These are phyloP conservation scores for Strigamia crassipes DNA, from an alignment of 2,888 invertebrate genomes.

Conservation along the genomic window DNA sequence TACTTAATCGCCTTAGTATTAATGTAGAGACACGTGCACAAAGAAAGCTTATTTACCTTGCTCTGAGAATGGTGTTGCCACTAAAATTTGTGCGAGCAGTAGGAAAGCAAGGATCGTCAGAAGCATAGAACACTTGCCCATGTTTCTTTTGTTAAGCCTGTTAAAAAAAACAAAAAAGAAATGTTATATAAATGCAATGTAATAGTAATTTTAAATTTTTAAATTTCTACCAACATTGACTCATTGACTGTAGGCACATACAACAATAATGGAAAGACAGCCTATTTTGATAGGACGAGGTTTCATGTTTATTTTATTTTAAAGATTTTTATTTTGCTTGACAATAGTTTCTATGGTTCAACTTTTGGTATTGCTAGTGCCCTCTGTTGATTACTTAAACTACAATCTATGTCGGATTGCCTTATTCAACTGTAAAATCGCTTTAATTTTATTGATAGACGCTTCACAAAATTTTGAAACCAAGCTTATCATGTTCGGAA, in stretches of 20 bases:
- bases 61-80: neutral
- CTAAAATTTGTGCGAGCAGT: constrained; percentile 27
- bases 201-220: neutral
- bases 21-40: neutral
- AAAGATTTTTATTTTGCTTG: too few species aligned
- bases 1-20: too few species aligned
- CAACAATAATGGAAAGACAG: neutral
- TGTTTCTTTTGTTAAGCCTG: neutral
- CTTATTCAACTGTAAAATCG: too few species aligned
- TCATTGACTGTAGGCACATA: neutral
- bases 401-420: too few species aligned
- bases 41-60: constrained; percentile 16
- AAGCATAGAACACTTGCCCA: neutral
- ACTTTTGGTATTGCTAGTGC: too few species aligned
- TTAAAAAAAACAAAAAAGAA: neutral
- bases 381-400: too few species aligned
- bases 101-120: neutral
- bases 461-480: too few species aligned
- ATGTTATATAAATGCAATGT: neutral
- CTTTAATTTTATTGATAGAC: too few species aligned
- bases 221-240: neutral
- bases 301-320: too few species aligned
- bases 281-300: neutral
- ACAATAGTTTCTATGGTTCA: too few species aligned
- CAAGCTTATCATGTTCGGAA: too few species aligned